Percentiles rank a stretch among this genome's conserved stretches.
Conservation (phyloP, 2,797 vertebrate genomes). For the Naso thynnoides region DNA sequence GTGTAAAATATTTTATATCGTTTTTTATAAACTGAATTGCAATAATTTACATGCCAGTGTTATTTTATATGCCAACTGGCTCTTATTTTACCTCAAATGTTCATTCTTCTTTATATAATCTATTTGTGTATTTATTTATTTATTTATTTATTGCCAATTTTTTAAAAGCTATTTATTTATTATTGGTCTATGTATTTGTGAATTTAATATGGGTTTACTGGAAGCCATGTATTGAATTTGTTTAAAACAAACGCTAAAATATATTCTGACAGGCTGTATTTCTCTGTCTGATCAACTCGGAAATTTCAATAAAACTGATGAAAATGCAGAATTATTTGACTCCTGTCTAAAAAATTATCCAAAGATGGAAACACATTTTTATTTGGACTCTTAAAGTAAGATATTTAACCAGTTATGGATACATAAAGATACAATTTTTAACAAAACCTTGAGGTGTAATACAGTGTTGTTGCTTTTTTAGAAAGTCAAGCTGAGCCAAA, state of each 20-base stretch:
- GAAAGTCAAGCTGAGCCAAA: neutral
- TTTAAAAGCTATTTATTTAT: constrained; percentile 69
- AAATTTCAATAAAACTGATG: constrained; percentile 66
- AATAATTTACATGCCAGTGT: constrained; percentile 69
- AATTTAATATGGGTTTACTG: constrained; percentile 48
- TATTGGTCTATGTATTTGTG: constrained; percentile 62
- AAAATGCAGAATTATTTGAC: constrained; percentile 25
- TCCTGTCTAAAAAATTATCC: constrained; percentile 1
- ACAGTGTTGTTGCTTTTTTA: neutral
- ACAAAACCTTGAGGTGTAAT: no score
- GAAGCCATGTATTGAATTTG: constrained; percentile 56
- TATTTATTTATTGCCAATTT: constrained; percentile 73
- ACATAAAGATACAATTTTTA: no score
- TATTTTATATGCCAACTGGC: constrained; percentile 59
- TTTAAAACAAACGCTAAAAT: constrained; percentile 63
- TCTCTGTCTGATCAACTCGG: constrained; percentile 60
- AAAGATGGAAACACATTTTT: neutral
- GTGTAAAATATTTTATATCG: constrained; percentile 63
- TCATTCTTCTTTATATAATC: constrained; percentile 41
- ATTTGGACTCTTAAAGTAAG: no score
- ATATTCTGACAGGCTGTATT: constrained; percentile 57
- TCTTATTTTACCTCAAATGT: constrained; percentile 64
- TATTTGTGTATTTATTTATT: constrained; percentile 70
- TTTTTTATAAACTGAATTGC: constrained; percentile 65
- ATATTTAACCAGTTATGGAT: no score